phyloP scores from a whole-genome alignment of 2,797 vertebrate species.

The Lerista edwardsae region DNA sequence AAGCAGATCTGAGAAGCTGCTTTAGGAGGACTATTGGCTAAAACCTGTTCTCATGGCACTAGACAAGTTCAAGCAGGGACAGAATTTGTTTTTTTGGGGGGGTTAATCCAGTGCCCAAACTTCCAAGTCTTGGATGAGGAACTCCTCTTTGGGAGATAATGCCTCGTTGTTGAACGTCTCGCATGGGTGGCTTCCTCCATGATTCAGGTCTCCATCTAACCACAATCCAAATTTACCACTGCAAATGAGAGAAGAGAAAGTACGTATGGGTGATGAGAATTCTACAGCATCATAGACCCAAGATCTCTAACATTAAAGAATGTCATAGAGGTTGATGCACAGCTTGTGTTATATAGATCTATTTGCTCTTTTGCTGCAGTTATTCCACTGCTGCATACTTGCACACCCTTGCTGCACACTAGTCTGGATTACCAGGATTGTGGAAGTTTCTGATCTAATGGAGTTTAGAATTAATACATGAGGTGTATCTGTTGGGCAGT shows the following conservation, averaged over 20 bases:
- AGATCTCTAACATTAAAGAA: background rate
- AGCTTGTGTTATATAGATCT: background rate
- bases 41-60: background rate
- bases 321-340: background rate
- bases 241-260: background rate
- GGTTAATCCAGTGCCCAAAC: constrained; percentile 73
- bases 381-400: background rate
- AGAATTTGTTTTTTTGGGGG: background rate
- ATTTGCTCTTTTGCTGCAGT: no score
- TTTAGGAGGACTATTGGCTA: background rate
- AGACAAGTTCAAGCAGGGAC: background rate
- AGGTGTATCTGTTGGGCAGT: background rate
- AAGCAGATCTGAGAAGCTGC: background rate
- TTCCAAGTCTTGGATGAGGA: constrained; percentile 74
- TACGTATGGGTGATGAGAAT: accelerated
- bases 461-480: background rate
- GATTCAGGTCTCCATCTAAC: constrained; percentile 77
- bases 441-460: background rate
- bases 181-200: constrained; percentile 71
- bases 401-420: background rate
- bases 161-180: constrained; percentile 75
- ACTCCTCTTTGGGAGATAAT: constrained; percentile 71
- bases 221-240: constrained; percentile 77
- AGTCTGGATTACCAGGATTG: background rate
- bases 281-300: background rate